phyloP scores from a whole-genome alignment of 2,113 vertebrate genomes.

The Larimichthys polyactis region DNA sequence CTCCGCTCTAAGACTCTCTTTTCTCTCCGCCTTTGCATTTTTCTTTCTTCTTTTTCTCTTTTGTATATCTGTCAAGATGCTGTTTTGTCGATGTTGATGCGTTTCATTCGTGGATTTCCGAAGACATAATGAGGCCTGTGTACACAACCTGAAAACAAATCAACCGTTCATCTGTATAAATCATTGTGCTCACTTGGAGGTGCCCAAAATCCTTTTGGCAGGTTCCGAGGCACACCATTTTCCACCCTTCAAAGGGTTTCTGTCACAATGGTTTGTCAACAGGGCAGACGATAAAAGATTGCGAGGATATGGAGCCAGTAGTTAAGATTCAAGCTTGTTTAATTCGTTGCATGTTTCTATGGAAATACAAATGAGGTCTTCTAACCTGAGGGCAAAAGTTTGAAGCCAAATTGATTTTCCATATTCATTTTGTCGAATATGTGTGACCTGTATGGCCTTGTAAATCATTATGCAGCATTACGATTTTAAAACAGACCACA shows the following conservation, averaged over 20 bases:
- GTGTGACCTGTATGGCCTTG: background rate
- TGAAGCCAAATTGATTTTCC: slow-evolving; percentile 48
- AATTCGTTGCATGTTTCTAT: slow-evolving; percentile 28
- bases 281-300: slow-evolving; percentile 56
- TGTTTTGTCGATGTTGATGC: slow-evolving; percentile 57
- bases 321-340: slow-evolving; percentile 11
- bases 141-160: slow-evolving; percentile 68
- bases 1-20: background rate
- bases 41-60: slow-evolving; percentile 10
- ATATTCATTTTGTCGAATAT: slow-evolving; percentile 29
- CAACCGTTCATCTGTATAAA: slow-evolving; percentile 52
- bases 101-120: slow-evolving; percentile 54
- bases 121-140: slow-evolving; percentile 58
- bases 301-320: slow-evolving; percentile 31
- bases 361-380: slow-evolving; percentile 29
- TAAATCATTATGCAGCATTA: slow-evolving; percentile 9
- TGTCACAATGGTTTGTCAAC: slow-evolving; percentile 60
- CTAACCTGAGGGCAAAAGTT: slow-evolving; percentile 6
- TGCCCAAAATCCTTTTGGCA: slow-evolving; percentile 52
- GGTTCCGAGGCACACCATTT: slow-evolving; percentile 23
- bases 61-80: slow-evolving; percentile 55
- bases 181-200: slow-evolving; percentile 35
- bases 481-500: slow-evolving; percentile 29
- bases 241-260: slow-evolving; percentile 41
- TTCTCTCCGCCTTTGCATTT: background rate